These are phyloP conservation scores for Clanis bilineata DNA, from an alignment of 2,888 invertebrate genomes.

Conservation along the genomic window DNA sequence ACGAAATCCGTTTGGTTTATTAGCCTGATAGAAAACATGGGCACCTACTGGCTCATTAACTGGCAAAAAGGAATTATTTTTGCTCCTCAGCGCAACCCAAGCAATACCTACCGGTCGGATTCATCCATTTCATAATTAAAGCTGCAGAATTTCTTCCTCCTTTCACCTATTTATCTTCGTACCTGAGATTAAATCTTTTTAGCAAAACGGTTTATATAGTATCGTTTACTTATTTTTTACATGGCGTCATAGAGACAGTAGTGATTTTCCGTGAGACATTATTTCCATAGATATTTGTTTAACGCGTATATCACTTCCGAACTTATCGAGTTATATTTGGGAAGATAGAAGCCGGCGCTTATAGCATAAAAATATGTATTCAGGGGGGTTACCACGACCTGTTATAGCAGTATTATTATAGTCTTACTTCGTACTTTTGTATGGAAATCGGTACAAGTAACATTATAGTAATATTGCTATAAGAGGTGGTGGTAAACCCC, in stretches of 20 bases:
- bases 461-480: no score
- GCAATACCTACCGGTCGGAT: slow-evolving; percentile 18
- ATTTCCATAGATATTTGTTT: slow-evolving; percentile 22
- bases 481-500: no score
- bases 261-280: slow-evolving; percentile 18
- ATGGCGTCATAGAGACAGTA: slow-evolving; percentile 28
- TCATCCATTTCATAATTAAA: slow-evolving; percentile 49
- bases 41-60: slow-evolving; percentile 14
- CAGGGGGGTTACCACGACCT: no score
- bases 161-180: slow-evolving; percentile 36
- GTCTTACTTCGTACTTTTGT: no score
- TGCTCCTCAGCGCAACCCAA: slow-evolving; percentile 21
- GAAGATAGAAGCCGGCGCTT: background rate
- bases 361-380: no score
- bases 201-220: slow-evolving; percentile 36
- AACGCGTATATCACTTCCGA: background rate
- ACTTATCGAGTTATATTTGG: background rate
- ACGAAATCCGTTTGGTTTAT: background rate
- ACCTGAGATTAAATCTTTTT: slow-evolving; percentile 25
- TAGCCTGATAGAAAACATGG: slow-evolving; percentile 6
- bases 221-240: slow-evolving; percentile 34
- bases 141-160: slow-evolving; percentile 33
- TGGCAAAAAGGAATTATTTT: slow-evolving; percentile 21
- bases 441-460: no score
- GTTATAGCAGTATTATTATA: no score